Conservation (phyloP, 2,797 vertebrate species). For the Urocyon cinereoargenteus region DNA sequence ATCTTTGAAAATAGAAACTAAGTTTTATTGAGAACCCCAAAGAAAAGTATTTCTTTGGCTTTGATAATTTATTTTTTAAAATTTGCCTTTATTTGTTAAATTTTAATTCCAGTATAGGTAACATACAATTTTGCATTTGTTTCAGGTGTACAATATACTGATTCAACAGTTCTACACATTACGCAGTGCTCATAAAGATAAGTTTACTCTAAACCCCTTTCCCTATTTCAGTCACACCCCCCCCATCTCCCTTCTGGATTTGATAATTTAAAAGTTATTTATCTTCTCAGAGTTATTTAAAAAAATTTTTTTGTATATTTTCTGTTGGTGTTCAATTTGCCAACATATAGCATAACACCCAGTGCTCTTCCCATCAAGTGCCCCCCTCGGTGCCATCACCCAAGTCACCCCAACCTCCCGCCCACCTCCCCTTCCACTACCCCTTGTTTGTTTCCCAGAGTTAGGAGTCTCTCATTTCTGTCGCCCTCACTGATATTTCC, state of each 20-base stretch:
- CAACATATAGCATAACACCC: no score
- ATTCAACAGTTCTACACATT: neutral
- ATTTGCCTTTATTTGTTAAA: neutral
- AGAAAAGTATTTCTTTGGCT: neutral
- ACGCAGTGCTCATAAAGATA: neutral
- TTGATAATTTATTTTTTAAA: neutral
- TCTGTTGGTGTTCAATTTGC: no score
- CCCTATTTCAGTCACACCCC: neutral
- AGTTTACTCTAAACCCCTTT: neutral
- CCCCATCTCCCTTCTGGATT: neutral
- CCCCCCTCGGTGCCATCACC: no score
- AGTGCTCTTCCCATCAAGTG: no score
- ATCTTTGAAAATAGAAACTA: constrained; percentile 59
- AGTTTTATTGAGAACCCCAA: constrained; percentile 19
- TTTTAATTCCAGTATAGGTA: neutral
- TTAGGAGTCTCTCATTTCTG: no score
- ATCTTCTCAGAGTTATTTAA: neutral
- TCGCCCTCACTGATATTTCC: no score
- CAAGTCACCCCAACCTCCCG: no score
- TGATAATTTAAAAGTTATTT: neutral
- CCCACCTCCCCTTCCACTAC: no score
- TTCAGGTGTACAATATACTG: neutral
- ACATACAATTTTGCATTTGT: neutral
- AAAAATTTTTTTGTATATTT: no score
- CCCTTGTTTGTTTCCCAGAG: no score